Evolutionary conservation across 2,797 vertebrate species (phyloP).

Genomic region (Micromesistius poutassou): DNA sequence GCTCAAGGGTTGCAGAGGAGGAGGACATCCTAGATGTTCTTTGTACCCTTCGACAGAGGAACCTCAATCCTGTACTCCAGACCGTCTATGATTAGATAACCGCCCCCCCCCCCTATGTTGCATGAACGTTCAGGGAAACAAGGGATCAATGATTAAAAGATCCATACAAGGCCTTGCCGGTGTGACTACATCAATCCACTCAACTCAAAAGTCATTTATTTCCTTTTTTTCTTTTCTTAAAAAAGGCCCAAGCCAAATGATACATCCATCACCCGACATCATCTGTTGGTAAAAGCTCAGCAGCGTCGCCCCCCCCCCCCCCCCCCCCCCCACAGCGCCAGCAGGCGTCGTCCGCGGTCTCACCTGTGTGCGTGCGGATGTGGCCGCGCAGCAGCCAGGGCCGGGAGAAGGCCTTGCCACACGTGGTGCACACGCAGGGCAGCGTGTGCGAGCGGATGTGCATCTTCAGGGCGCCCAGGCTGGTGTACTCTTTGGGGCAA

Average conservation of each 20-base stretch:
- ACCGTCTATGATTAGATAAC: conserved; percentile 60
- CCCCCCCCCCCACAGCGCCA: too few relatives aligned
- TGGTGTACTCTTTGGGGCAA: conserved; percentile 95
- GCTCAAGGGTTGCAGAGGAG: conserved; percentile 29
- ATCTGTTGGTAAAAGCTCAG: not conserved
- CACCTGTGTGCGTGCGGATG: conserved; percentile 95
- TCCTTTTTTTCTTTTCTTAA: too few relatives aligned
- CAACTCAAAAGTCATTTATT: not conserved
- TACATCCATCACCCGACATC: not conserved
- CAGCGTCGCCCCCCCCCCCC: not conserved
- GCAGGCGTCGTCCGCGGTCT: conserved; percentile 28
- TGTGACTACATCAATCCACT: conserved; percentile 34
- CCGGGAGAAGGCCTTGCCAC: conserved; percentile 94
- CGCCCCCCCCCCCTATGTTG: not conserved
- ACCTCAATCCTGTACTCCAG: conserved; percentile 36
- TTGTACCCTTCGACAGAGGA: conserved; percentile 52
- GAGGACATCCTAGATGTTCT: conserved; percentile 40
- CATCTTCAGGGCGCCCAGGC: conserved; percentile 96
- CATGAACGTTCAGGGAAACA: conserved; percentile 61
- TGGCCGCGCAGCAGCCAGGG: conserved; percentile 96
- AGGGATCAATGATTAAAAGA: conserved; percentile 64
- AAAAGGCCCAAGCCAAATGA: not conserved
- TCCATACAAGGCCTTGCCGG: conserved; percentile 48
- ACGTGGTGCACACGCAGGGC: conserved; percentile 93
- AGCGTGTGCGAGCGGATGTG: conserved; percentile 97